These are phyloP conservation scores for Nomada ruficornis DNA, from an alignment of 2,888 invertebrate genomes.

Conservation along the genomic window DNA sequence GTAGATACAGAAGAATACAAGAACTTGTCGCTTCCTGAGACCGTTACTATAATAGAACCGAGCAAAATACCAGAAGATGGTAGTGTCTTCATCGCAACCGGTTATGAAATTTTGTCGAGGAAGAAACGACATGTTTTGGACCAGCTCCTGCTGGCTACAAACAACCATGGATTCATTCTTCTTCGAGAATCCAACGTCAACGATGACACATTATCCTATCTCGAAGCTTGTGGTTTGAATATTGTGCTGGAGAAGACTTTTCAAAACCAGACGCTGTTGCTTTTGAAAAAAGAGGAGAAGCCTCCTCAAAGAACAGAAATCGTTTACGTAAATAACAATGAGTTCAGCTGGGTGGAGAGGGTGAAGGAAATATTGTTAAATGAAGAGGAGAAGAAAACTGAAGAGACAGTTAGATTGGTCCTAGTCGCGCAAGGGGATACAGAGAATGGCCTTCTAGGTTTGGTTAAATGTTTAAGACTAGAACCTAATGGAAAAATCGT, in stretches of 20 bases:
- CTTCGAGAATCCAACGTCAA: slow-evolving; percentile 68
- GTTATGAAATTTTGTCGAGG: slow-evolving; percentile 85
- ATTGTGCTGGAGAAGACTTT: slow-evolving; percentile 75
- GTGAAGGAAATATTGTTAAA: slow-evolving; percentile 77
- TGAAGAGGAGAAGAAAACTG: slow-evolving; percentile 83
- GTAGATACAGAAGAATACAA: slow-evolving; percentile 79
- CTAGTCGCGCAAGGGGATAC: slow-evolving; percentile 89
- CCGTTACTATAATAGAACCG: slow-evolving; percentile 86
- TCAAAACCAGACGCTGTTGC: slow-evolving; percentile 61
- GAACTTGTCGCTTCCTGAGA: slow-evolving; percentile 84
- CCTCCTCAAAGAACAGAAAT: slow-evolving; percentile 74
- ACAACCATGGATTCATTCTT: slow-evolving; percentile 76
- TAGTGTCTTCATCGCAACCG: slow-evolving; percentile 85
- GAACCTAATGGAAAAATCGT: slow-evolving; percentile 89
- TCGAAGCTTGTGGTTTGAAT: slow-evolving; percentile 55
- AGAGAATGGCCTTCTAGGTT: slow-evolving; percentile 91
- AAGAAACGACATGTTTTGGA: slow-evolving; percentile 46
- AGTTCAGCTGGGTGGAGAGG: slow-evolving; percentile 82
- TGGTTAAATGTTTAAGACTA: slow-evolving; percentile 93
- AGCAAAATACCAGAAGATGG: slow-evolving; percentile 86
- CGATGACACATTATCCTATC: background rate
- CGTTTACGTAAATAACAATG: slow-evolving; percentile 74
- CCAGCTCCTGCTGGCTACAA: slow-evolving; percentile 56
- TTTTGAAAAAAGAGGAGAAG: slow-evolving; percentile 71
- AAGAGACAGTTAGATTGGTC: slow-evolving; percentile 86